Conservation (phyloP, 2,797 vertebrate genomes). For the Brotula barbata region DNA sequence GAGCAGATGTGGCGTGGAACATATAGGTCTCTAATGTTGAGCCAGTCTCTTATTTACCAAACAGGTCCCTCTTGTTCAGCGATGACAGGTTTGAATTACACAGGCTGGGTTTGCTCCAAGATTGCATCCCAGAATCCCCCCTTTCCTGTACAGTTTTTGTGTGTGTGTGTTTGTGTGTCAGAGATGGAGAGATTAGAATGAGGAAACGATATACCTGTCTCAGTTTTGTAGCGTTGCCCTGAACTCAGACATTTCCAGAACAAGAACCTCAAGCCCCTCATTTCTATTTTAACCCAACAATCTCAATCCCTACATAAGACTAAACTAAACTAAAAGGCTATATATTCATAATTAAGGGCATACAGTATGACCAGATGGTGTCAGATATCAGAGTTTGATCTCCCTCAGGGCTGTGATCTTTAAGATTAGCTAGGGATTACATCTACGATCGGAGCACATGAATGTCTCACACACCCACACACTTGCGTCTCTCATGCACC, state of each 20-base stretch:
- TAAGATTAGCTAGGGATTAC: conserved; percentile 64
- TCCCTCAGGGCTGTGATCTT: conserved; percentile 49
- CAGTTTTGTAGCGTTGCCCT: conserved; percentile 18
- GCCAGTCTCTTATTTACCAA: conserved; percentile 62
- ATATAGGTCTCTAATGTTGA: conserved; percentile 37
- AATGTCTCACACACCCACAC: conserved; percentile 2
- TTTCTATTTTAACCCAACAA: background rate
- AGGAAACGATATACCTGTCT: conserved; percentile 48
- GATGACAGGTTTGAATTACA: conserved; percentile 69
- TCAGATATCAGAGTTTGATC: conserved; percentile 57
- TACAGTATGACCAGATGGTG: conserved; percentile 48
- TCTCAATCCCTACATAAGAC: background rate
- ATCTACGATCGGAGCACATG: conserved; percentile 35
- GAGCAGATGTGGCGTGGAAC: conserved; percentile 66
- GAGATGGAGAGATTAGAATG: conserved; percentile 31
- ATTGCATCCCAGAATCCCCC: conserved; percentile 2
- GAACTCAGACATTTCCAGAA: conserved; percentile 34
- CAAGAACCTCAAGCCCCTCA: conserved; percentile 9
- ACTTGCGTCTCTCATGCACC: background rate
- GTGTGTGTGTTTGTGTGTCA: conserved; percentile 20
- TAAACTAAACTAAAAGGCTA: background rate
- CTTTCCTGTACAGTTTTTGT: conserved; percentile 26
- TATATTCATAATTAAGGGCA: conserved; percentile 33
- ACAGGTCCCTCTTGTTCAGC: conserved; percentile 64
- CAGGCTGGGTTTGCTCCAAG: conserved; percentile 26